Conservation (phyloP, 1,140 invertebrate genomes). For the Elymnias hypermnestra region DNA sequence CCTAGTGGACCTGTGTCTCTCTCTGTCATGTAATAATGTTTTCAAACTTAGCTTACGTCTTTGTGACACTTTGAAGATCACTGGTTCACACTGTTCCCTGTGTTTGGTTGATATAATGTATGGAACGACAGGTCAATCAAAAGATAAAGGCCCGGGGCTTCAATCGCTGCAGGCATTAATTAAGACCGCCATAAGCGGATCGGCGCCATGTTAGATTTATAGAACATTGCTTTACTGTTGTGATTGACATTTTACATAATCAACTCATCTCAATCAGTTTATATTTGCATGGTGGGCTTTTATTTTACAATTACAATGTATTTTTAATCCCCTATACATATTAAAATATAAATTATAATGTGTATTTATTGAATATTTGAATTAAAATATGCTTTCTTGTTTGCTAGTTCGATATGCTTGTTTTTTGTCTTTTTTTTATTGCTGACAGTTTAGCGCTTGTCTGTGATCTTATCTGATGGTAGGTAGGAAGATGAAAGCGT, state of each 20-base stretch:
- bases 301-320: no score
- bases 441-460: no score
- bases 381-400: not conserved
- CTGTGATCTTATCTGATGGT: no score
- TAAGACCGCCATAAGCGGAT: slow-evolving; percentile 61
- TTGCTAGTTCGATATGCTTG: no score
- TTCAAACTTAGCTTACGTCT: no score
- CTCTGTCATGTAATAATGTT: no score
- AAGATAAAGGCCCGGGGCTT: slow-evolving; percentile 53
- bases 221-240: slow-evolving; percentile 25
- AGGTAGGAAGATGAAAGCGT: no score
- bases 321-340: no score
- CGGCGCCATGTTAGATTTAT: slow-evolving; percentile 39
- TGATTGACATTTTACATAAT: slow-evolving; percentile 28
- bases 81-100: slow-evolving; percentile 11
- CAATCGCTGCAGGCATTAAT: slow-evolving; percentile 56
- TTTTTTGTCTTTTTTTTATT: no score
- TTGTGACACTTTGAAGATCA: slow-evolving; percentile 4
- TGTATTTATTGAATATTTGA: not conserved
- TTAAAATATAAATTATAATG: not conserved
- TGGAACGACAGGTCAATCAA: slow-evolving; percentile 54
- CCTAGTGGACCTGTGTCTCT: no score
- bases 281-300: not conserved
- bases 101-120: slow-evolving; percentile 26
- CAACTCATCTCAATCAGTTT: no score